phyloP scores from a whole-genome alignment of 2,888 invertebrate genomes.

The Tenthredo scrophulariae region DNA sequence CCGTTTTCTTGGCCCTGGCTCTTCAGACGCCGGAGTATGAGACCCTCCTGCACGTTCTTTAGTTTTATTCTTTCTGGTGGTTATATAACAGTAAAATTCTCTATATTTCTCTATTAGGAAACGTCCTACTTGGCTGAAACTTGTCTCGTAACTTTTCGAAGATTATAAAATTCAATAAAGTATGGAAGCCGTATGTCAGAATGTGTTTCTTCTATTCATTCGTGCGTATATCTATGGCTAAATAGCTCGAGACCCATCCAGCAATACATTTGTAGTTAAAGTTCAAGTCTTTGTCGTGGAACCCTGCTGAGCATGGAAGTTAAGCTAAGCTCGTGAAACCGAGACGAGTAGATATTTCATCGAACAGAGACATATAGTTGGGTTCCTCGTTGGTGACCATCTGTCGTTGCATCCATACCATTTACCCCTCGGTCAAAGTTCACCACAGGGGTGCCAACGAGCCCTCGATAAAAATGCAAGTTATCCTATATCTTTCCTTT shows the following conservation, averaged over 20 bases:
- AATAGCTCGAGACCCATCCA: not conserved
- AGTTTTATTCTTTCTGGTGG: conserved; percentile 25
- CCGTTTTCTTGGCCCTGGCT: not conserved
- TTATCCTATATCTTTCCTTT: conserved; percentile 34
- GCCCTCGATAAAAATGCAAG: conserved; percentile 47
- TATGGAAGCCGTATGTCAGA: not conserved
- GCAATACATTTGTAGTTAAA: conserved; percentile 6
- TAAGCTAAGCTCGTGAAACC: conserved; percentile 41
- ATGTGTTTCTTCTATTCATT: not conserved
- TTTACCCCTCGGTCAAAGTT: conserved; percentile 47
- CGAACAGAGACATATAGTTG: conserved; percentile 26
- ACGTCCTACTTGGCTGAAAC: conserved; percentile 6
- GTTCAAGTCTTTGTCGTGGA: conserved; percentile 2
- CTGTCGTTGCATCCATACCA: conserved; percentile 38
- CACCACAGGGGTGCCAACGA: conserved; percentile 48
- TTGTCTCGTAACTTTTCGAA: not conserved
- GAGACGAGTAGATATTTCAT: conserved; percentile 40
- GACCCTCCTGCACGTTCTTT: conserved; percentile 33
- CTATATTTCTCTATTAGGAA: conserved; percentile 9
- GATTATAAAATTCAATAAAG: not conserved
- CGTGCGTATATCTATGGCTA: not conserved
- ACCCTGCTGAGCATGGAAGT: conserved; percentile 24
- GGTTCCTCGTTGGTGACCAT: conserved; percentile 41
- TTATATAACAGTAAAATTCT: conserved; percentile 35
- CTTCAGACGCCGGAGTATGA: not conserved